These are phyloP conservation scores for Heloderma charlesbogerti DNA, from an alignment of 2,113 vertebrate genomes.

Conservation along the genomic window DNA sequence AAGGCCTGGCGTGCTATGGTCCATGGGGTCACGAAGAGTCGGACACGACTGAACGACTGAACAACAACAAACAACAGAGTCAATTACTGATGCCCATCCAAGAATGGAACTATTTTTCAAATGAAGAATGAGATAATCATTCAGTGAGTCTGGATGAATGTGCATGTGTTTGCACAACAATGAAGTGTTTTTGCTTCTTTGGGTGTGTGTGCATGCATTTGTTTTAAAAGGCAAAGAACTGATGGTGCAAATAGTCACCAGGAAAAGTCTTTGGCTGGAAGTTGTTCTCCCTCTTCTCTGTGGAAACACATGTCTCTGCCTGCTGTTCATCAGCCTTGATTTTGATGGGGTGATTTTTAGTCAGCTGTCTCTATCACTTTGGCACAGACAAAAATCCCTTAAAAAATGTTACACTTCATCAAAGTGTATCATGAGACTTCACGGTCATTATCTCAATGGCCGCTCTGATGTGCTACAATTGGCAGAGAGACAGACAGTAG, in stretches of 20 bases:
- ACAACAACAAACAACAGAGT: neutral
- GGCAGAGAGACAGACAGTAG: conserved; percentile 83
- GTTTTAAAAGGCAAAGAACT: conserved; percentile 31
- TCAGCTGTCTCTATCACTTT: conserved; percentile 86
- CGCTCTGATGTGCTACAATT: conserved; percentile 87
- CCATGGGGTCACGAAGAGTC: no score
- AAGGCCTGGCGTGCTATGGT: no score
- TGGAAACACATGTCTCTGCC: conserved; percentile 76
- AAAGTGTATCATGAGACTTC: conserved; percentile 88
- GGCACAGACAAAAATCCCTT: conserved; percentile 86
- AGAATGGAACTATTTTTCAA: conserved; percentile 53
- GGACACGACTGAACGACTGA: no score
- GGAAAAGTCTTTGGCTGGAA: conserved; percentile 69
- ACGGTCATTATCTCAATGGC: conserved; percentile 88
- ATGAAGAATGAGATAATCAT: conserved; percentile 42
- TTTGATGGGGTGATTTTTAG: conserved; percentile 85
- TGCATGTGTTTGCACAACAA: conserved; percentile 71
- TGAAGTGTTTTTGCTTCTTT: conserved; percentile 34
- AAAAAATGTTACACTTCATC: conserved; percentile 90
- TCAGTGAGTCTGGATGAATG: conserved; percentile 56
- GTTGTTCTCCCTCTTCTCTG: conserved; percentile 71
- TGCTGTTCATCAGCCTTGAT: conserved; percentile 82
- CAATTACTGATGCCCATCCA: conserved; percentile 23
- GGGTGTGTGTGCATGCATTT: neutral
- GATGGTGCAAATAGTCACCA: conserved; percentile 52